Evolutionary conservation across 1,140 invertebrate genomes (phyloP).

Genomic region (Drosophila azteca): DNA sequence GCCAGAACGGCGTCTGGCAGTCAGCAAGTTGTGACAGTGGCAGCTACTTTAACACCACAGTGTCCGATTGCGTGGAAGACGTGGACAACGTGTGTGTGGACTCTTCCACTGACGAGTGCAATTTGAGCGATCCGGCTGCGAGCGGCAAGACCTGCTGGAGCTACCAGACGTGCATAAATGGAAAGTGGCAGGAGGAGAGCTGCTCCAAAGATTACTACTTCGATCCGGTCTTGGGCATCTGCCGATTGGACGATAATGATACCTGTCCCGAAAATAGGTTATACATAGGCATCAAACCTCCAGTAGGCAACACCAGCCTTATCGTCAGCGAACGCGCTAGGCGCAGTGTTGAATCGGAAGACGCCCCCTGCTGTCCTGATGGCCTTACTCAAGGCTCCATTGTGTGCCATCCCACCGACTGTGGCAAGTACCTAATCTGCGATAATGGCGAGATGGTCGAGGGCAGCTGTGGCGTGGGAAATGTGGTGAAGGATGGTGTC

Average conservation of each 20-base stretch:
- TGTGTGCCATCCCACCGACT: slow-evolving; percentile 57
- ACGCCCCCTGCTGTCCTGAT: slow-evolving; percentile 26
- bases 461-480: slow-evolving; percentile 64
- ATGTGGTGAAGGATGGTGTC: slow-evolving; percentile 46
- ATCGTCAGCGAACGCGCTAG: slow-evolving; percentile 8
- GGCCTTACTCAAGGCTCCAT: slow-evolving; percentile 52
- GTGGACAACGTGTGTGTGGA: slow-evolving; percentile 23
- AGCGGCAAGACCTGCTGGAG: slow-evolving; percentile 42
- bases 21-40: slow-evolving; percentile 24
- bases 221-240: slow-evolving; percentile 31
- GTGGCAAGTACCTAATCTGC: slow-evolving; percentile 68
- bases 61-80: slow-evolving; percentile 11
- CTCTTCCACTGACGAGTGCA: slow-evolving; percentile 10
- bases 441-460: slow-evolving; percentile 41
- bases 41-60: slow-evolving; percentile 16
- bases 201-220: slow-evolving; percentile 46
- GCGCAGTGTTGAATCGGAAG: slow-evolving; percentile 30
- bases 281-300: not conserved
- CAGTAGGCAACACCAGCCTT: not conserved
- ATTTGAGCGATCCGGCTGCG: slow-evolving; percentile 12
- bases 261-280: slow-evolving; percentile 47
- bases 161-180: slow-evolving; percentile 48
- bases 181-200: slow-evolving; percentile 42
- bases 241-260: slow-evolving; percentile 27
- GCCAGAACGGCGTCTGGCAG: slow-evolving; percentile 43